phyloP scores from a whole-genome alignment of 1,140 invertebrate genomes.

The Aphis gossypii region DNA sequence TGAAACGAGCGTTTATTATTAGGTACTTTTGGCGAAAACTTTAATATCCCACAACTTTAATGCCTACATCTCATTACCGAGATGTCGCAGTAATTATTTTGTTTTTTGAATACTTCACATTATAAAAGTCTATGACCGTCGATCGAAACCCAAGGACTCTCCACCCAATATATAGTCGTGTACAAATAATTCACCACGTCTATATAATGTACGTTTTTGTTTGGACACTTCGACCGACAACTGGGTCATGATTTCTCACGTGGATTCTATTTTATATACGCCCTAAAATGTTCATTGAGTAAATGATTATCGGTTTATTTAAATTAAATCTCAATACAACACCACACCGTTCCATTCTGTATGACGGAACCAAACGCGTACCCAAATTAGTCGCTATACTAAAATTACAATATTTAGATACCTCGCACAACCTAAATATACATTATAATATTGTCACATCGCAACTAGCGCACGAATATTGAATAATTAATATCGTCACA shows the following conservation, averaged over 20 bases:
- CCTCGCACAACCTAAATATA: background rate
- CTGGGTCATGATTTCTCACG: background rate
- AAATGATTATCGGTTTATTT: background rate
- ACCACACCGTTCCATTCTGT: background rate
- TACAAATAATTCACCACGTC: background rate
- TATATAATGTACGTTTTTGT: background rate
- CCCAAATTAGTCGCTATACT: background rate
- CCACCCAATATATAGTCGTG: background rate
- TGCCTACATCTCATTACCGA: background rate
- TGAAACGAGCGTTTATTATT: background rate
- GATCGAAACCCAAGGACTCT: background rate
- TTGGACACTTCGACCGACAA: background rate
- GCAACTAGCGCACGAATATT: background rate
- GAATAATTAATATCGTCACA: conserved; percentile 5
- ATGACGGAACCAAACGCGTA: background rate
- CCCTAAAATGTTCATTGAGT: background rate
- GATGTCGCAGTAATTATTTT: background rate
- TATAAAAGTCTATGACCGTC: background rate
- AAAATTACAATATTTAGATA: background rate
- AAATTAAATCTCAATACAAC: background rate
- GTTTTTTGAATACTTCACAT: background rate
- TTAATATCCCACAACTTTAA: background rate
- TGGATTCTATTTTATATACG: background rate
- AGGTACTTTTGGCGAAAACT: background rate
- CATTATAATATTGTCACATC: background rate